Percentiles rank a stretch among this genome's conserved stretches.
Conservation (phyloP, 2,797 vertebrate species). For the Crax fasciolata region DNA sequence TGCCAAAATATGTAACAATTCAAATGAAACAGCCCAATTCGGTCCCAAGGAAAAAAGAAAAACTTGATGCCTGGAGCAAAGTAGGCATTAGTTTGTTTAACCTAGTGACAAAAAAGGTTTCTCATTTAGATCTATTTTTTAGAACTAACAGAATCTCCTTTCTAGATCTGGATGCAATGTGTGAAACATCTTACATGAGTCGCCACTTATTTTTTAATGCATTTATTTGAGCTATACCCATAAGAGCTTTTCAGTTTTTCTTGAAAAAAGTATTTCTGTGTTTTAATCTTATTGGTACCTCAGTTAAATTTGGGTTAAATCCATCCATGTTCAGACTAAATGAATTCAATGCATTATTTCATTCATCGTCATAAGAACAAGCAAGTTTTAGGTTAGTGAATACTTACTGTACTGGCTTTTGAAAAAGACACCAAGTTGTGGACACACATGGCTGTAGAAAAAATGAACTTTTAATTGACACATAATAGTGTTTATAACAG, state of each 20-base stretch:
- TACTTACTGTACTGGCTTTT: background rate
- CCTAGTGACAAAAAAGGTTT: background rate
- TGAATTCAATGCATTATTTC: background rate
- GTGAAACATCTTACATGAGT: background rate
- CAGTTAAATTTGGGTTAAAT: background rate
- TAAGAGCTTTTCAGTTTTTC: background rate
- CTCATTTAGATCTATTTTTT: background rate
- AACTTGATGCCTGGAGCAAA: conserved; percentile 11
- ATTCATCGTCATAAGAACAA: background rate
- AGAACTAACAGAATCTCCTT: background rate
- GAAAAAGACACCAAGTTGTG: background rate
- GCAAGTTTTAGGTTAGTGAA: background rate
- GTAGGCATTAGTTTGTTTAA: background rate
- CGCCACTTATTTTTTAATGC: background rate
- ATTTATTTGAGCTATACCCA: background rate
- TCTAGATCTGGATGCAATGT: background rate
- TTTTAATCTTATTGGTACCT: background rate
- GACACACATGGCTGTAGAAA: background rate
- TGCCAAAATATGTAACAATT: background rate
- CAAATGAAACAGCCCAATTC: background rate
- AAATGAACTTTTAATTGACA: background rate
- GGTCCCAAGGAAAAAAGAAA: background rate
- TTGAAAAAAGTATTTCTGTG: background rate
- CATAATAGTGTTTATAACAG: background rate
- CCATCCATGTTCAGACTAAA: background rate